These are phyloP conservation scores for Ochotona princeps DNA, from an alignment of 2,113 vertebrate genomes.

Conservation along the genomic window DNA sequence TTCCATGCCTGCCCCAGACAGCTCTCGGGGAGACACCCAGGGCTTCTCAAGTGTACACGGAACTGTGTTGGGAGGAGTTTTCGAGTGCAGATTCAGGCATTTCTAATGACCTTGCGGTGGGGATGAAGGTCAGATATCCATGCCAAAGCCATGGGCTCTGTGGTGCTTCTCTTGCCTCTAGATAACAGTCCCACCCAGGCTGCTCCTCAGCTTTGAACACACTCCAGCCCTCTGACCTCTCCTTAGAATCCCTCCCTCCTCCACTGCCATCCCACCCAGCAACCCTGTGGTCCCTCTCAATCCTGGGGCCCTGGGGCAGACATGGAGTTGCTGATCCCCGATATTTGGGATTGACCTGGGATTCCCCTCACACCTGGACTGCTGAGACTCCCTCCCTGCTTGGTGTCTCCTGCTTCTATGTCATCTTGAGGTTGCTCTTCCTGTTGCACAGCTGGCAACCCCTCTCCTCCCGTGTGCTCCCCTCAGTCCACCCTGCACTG, in stretches of 20 bases:
- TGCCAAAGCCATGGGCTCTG: too few relatives aligned
- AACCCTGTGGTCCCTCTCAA: background rate
- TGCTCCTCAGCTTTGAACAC: background rate
- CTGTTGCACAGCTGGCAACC: background rate
- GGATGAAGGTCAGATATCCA: too few relatives aligned
- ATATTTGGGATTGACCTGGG: background rate
- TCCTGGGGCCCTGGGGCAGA: background rate
- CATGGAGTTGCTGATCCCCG: too few relatives aligned
- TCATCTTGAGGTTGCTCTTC: background rate
- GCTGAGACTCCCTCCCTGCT: background rate
- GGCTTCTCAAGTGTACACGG: background rate
- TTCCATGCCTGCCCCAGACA: background rate
- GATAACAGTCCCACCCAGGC: background rate
- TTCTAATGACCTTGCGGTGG: too few relatives aligned
- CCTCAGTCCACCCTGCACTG: background rate
- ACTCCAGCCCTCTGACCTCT: background rate
- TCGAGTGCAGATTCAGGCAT: background rate
- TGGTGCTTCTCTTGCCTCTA: background rate
- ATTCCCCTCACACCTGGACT: background rate
- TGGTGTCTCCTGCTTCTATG: fast-evolving
- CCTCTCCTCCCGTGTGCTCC: background rate
- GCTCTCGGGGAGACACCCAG: background rate
- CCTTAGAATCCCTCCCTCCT: too few relatives aligned
- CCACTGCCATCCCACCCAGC: background rate
- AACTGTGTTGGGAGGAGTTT: too few relatives aligned